Conservation (phyloP, 2,797 vertebrate species). For the Selene dorsalis region DNA sequence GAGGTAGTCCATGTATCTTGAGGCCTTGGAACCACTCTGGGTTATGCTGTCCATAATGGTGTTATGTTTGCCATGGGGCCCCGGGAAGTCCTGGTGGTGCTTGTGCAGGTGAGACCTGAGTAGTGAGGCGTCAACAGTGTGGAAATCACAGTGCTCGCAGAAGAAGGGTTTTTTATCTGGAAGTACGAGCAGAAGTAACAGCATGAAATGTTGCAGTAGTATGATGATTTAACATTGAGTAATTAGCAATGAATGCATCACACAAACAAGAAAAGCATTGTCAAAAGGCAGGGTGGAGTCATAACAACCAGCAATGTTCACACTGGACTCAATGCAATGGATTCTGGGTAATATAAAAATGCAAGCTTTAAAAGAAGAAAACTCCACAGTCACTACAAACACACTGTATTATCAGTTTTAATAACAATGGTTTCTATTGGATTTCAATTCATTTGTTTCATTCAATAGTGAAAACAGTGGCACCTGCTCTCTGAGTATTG, state of each 20-base stretch:
- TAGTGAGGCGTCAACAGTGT: slow-evolving; percentile 77
- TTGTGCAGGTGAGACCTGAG: slow-evolving; percentile 82
- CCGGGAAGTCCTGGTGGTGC: slow-evolving; percentile 72
- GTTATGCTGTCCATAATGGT: slow-evolving; percentile 57
- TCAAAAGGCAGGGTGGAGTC: not conserved
- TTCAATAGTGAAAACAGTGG: not conserved
- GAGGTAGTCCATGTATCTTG: slow-evolving; percentile 83
- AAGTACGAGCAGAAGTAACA: slow-evolving; percentile 40
- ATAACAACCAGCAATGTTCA: not conserved
- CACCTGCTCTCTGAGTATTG: not conserved
- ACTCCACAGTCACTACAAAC: not conserved
- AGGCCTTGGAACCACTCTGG: slow-evolving; percentile 78
- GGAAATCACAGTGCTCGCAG: slow-evolving; percentile 88
- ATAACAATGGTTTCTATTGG: not conserved
- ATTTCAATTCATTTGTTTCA: not conserved
- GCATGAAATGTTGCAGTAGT: not conserved
- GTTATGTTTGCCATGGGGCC: slow-evolving; percentile 65
- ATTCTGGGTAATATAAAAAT: not conserved
- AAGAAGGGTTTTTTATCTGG: slow-evolving; percentile 87
- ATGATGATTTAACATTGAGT: not conserved
- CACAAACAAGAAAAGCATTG: not conserved
- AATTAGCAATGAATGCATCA: not conserved
- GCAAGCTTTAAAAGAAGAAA: not conserved
- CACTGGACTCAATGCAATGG: not conserved
- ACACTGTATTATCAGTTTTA: not conserved